Base-by-base conservation (phyloP, 2,113 vertebrate genomes). In the Castor canadensis region DNA sequence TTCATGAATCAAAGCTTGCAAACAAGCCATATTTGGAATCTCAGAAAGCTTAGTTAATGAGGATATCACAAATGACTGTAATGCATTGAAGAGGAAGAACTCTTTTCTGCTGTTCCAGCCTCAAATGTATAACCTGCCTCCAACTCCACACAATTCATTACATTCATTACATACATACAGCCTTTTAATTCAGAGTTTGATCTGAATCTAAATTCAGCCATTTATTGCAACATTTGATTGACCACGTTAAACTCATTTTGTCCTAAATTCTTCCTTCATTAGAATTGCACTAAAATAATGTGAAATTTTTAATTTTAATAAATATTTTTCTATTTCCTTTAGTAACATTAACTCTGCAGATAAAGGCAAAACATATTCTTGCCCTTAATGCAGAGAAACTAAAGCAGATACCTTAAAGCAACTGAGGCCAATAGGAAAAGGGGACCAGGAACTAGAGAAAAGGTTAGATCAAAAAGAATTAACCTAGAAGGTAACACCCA, bases 351-450 rank as follows among this genome's bases (percentile, higher is more conserved):
- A 40, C 1, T 1, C 5, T 45, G 38, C 24, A 1, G 64, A 2
- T 22, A 73, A 43, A 3, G 1, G 0, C 0, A 16, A 5, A 17
- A 45, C 1, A 45, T 6, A 80, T 0, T 19, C 9, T 77, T 73
- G 5, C 3, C 52, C n/a, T n/a, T n/a, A n/a, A n/a, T n/a, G n/a
- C n/a, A n/a, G n/a, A n/a, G n/a, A n/a, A n/a, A n/a, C n/a, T n/a
- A n/a, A n/a, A n/a, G n/a, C n/a, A n/a, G n/a, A n/a, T n/a, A n/a
- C n/a, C n/a, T n/a, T n/a, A n/a, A n/a, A n/a, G n/a, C n/a, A n/a
- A n/a, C n/a, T n/a, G n/a, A n/a, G n/a, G n/a, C n/a, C n/a, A n/a
- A n/a, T n/a, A n/a, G n/a, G n/a, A n/a, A n/a, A n/a, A n/a, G n/a
- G n/a, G n/a, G n/a, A n/a, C n/a, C n/a, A n/a, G n/a, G n/a, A n/a